Evolutionary conservation across 2,113 vertebrate species (phyloP).

Genomic region (Bufo bufo): DNA sequence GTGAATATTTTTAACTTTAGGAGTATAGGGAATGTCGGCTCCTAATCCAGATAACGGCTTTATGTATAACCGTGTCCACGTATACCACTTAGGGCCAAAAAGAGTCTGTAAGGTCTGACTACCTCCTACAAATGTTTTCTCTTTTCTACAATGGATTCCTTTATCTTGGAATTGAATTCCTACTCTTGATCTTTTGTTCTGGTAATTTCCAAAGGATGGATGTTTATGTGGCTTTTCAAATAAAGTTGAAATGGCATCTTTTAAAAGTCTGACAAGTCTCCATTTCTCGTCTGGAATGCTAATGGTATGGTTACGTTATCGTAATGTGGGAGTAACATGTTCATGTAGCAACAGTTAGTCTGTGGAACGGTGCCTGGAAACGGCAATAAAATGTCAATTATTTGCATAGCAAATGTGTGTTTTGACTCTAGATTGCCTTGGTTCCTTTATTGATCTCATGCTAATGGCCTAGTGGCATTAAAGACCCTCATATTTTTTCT

Average conservation of each 20-base stretch:
- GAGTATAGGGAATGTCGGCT: no score
- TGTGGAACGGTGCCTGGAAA: neutral
- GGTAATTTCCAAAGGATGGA: neutral
- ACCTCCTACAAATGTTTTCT: no score
- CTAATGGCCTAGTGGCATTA: conserved; percentile 17
- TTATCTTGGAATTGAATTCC: neutral
- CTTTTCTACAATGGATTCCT: neutral
- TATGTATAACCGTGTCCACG: no score
- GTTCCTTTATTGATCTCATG: conserved; percentile 18
- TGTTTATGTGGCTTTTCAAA: neutral
- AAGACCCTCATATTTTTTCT: conserved; percentile 27
- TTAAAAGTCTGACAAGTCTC: neutral
- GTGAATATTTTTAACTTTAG: no score
- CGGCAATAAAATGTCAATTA: conserved; percentile 24
- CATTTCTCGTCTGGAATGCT: neutral
- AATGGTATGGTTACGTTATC: neutral
- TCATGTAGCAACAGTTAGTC: neutral
- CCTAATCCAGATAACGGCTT: no score
- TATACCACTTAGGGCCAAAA: no score
- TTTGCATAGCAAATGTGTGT: conserved; percentile 13
- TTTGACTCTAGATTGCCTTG: neutral
- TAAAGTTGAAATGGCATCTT: neutral
- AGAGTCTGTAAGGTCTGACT: no score
- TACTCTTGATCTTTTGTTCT: neutral
- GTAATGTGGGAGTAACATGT: neutral